Conservation (phyloP, 2,797 vertebrate genomes). For the Neostethus bicornis region DNA sequence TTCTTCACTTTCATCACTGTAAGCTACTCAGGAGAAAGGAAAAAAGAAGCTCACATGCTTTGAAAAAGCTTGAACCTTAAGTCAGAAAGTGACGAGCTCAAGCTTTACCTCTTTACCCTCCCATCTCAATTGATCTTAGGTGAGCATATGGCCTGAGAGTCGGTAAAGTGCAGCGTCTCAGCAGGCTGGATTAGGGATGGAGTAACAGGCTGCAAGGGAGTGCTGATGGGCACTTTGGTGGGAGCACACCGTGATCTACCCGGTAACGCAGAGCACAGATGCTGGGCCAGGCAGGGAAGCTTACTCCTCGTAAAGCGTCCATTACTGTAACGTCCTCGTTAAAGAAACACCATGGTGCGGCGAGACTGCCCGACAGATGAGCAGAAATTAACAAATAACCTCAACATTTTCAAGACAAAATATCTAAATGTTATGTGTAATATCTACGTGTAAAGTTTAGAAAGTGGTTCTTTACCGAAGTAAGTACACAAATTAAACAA, state of each 20-base stretch:
- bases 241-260: conserved; percentile 69
- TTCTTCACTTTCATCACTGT: conserved; percentile 43
- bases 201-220: conserved; percentile 77
- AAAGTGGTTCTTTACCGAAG: no score
- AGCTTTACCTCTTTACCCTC: conserved; percentile 60
- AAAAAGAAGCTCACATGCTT: conserved; percentile 39
- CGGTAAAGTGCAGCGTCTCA: conserved; percentile 63
- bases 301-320: conserved; percentile 76
- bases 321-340: conserved; percentile 75
- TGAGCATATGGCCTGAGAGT: conserved; percentile 76
- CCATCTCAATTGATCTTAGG: conserved; percentile 67
- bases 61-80: conserved; percentile 50
- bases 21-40: conserved; percentile 25
- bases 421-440: conserved; percentile 53
- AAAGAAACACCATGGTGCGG: conserved; percentile 70
- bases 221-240: conserved; percentile 74
- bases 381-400: conserved; percentile 43
- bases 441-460: no score
- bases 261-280: conserved; percentile 77
- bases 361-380: conserved; percentile 52
- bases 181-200: conserved; percentile 77
- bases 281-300: conserved; percentile 75
- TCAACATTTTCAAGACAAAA: conserved; percentile 32
- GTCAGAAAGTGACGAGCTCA: conserved; percentile 55
- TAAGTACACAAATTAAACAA: no score